Conservation (phyloP, 2,797 vertebrate species). For the Leptatherina wallacei region DNA sequence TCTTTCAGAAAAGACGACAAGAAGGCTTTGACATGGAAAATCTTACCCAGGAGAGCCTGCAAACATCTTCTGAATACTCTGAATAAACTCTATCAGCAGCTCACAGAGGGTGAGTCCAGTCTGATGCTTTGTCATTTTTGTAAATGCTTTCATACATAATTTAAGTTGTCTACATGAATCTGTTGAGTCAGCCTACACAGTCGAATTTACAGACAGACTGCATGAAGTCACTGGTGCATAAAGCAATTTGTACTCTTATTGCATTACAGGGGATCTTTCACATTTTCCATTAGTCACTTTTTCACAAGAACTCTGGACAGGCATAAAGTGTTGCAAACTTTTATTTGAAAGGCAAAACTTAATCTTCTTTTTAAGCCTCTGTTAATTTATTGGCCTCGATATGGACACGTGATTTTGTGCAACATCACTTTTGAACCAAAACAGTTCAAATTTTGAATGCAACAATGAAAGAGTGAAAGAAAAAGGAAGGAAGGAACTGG, state of each 20-base stretch:
- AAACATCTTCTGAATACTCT: conserved; percentile 95
- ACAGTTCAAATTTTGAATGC: not conserved
- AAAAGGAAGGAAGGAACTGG: not conserved
- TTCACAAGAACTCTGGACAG: not conserved
- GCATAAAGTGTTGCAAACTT: not conserved
- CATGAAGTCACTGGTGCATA: conserved; percentile 23
- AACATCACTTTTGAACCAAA: not conserved
- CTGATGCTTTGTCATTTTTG: conserved; percentile 43
- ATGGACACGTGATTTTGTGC: not conserved
- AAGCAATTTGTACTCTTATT: conserved; percentile 25
- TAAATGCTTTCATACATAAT: conserved; percentile 64
- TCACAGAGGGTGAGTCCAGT: conserved; percentile 90
- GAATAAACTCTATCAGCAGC: conserved; percentile 92
- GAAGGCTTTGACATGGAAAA: conserved; percentile 94
- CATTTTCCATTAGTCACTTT: conserved; percentile 7
- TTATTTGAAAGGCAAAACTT: not conserved
- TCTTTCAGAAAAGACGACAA: conserved; percentile 93
- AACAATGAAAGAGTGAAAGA: not conserved
- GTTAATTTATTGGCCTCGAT: not conserved
- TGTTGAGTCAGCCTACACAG: conserved; percentile 53
- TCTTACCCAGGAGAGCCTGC: conserved; percentile 96
- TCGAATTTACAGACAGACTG: conserved; percentile 50
- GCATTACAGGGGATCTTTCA: conserved; percentile 11
- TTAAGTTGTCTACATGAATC: conserved; percentile 35
- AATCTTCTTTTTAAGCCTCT: not conserved